Conservation (phyloP, 2,888 invertebrate genomes). For the Adineta ricciae region DNA sequence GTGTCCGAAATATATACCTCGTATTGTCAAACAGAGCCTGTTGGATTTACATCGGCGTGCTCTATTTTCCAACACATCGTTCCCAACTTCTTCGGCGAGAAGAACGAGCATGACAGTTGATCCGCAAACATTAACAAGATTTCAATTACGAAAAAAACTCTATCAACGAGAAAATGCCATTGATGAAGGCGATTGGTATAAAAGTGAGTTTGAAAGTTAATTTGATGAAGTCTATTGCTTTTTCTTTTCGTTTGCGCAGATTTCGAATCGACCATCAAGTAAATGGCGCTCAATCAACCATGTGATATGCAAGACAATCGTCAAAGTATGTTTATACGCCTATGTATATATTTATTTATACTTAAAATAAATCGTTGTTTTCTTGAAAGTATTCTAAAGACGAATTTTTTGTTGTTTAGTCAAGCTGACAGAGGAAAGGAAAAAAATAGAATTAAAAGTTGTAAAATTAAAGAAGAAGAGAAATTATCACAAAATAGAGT, state of each 20-base stretch:
- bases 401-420: background rate
- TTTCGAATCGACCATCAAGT: too few species aligned
- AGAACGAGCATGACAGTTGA: background rate
- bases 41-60: constrained; percentile 18
- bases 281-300: too few species aligned
- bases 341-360: background rate
- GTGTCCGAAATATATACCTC: background rate
- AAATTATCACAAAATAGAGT: background rate
- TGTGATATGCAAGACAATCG: background rate
- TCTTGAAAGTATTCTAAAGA: background rate
- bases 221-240: too few species aligned
- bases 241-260: too few species aligned
- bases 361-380: background rate
- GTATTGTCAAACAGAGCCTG: background rate
- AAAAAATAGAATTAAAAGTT: background rate
- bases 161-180: background rate
- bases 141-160: background rate
- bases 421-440: background rate
- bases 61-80: background rate
- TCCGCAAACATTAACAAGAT: background rate
- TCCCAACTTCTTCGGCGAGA: too few species aligned
- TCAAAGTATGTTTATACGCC: too few species aligned
- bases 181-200: background rate
- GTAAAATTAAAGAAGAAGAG: background rate
- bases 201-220: too few species aligned